Evolutionary conservation across 2,113 vertebrate species (phyloP).

Genomic region (Ammodytes marinus): DNA sequence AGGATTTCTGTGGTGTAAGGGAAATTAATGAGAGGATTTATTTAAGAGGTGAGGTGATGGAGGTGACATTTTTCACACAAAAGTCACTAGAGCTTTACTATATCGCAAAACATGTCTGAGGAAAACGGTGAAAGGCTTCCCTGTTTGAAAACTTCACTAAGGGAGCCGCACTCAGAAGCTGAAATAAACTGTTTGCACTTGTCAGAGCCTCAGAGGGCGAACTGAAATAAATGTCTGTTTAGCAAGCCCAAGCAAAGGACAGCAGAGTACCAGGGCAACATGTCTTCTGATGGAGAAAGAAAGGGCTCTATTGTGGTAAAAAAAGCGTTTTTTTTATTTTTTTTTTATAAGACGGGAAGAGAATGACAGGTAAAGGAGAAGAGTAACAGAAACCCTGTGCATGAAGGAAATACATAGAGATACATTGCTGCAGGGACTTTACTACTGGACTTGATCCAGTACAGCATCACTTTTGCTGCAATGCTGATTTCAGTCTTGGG

Average conservation of each 20-base stretch:
- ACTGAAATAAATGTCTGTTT: not conserved
- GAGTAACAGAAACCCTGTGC: not conserved
- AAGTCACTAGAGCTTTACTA: not conserved
- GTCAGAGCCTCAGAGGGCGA: constrained; percentile 1
- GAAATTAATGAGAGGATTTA: constrained; percentile 13
- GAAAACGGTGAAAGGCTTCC: not conserved
- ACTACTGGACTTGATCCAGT: constrained; percentile 61
- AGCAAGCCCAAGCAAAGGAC: constrained; percentile 6
- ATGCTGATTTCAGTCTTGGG: constrained; percentile 35
- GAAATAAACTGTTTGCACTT: constrained; percentile 10
- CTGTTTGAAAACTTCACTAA: constrained; percentile 2
- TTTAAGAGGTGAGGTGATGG: not conserved
- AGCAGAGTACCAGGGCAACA: not conserved
- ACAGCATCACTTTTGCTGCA: constrained; percentile 58
- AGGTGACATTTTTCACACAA: constrained; percentile 16
- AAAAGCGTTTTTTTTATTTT: not conserved
- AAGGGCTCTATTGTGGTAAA: not conserved
- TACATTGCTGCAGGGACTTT: constrained; percentile 32
- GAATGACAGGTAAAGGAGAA: constrained; percentile 7
- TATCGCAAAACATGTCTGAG: constrained; percentile 20
- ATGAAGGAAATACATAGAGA: constrained; percentile 17
- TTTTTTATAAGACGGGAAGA: not conserved
- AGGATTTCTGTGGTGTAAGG: constrained; percentile 11
- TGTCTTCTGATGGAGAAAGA: not conserved
- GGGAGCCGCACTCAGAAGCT: not conserved